Evolutionary conservation across 1,140 invertebrate genomes (phyloP).

Genomic region (Manduca sexta): DNA sequence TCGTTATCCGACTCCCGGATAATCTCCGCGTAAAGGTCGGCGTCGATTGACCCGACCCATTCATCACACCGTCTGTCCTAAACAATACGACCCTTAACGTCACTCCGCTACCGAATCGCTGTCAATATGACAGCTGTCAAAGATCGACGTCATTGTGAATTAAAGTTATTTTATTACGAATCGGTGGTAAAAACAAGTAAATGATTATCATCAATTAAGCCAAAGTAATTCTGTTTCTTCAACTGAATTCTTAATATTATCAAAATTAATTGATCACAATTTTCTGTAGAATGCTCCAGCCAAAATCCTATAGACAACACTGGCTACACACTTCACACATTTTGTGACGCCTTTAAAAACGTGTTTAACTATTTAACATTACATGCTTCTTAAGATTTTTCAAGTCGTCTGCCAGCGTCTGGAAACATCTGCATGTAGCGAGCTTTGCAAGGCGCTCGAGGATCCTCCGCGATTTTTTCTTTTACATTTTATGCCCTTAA

Average conservation of each 20-base stretch:
- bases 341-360: too few relatives aligned
- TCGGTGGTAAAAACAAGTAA: too few relatives aligned
- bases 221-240: too few relatives aligned
- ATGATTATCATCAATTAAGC: too few relatives aligned
- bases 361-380: constrained; percentile 4
- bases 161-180: too few relatives aligned
- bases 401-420: constrained; percentile 22
- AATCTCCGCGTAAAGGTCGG: constrained; percentile 10
- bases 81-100: constrained; percentile 8
- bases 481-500: constrained; percentile 31
- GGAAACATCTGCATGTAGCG: constrained; percentile 25
- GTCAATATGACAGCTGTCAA: not conserved
- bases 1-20: not conserved
- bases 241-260: too few relatives aligned
- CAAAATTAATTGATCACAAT: too few relatives aligned
- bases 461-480: constrained; percentile 27
- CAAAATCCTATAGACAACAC: too few relatives aligned
- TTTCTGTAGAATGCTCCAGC: too few relatives aligned
- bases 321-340: too few relatives aligned
- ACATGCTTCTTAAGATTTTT: constrained; percentile 9
- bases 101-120: not conserved
- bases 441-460: constrained; percentile 9
- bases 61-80: constrained; percentile 11
- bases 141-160: not conserved
- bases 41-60: constrained; percentile 17